phyloP scores from a whole-genome alignment of 1,140 invertebrate species.

The Danaus melanippus region DNA sequence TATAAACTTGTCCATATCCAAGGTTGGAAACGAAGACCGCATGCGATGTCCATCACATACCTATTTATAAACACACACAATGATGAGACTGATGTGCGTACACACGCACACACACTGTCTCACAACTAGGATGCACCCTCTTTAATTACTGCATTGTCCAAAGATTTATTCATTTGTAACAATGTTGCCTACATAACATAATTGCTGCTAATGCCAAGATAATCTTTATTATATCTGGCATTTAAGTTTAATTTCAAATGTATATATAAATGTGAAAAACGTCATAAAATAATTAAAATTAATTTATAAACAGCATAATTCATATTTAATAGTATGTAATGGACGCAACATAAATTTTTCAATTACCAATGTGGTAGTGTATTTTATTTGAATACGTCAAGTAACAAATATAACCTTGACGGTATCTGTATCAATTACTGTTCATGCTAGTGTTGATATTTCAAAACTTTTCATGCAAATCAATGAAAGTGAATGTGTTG shows the following conservation, averaged over 20 bases:
- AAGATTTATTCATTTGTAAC: slow-evolving; percentile 5
- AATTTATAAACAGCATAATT: no score
- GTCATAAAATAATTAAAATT: no score
- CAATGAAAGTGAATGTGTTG: slow-evolving; percentile 37
- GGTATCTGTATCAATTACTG: slow-evolving; percentile 11
- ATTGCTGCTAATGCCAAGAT: no score
- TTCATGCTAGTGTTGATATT: slow-evolving; percentile 14
- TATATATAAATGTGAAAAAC: no score
- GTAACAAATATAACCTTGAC: slow-evolving; percentile 1
- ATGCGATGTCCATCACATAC: slow-evolving; percentile 40
- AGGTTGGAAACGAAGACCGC: slow-evolving; percentile 57
- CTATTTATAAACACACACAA: slow-evolving; percentile 66
- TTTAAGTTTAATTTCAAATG: no score
- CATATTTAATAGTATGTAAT: no score
- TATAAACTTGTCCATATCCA: slow-evolving; percentile 55
- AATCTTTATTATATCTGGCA: no score
- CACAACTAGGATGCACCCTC: slow-evolving; percentile 25
- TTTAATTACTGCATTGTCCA: slow-evolving; percentile 39
- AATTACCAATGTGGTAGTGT: slow-evolving; percentile 1
- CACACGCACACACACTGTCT: slow-evolving; percentile 29
- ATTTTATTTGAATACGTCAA: slow-evolving; percentile 1
- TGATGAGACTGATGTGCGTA: slow-evolving; percentile 27
- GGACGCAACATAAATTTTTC: no score
- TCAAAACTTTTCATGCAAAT: slow-evolving; percentile 35
- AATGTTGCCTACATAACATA: no score